Evolutionary conservation across 2,797 vertebrate species (phyloP).

Genomic region (Synaphobranchus kaupii): DNA sequence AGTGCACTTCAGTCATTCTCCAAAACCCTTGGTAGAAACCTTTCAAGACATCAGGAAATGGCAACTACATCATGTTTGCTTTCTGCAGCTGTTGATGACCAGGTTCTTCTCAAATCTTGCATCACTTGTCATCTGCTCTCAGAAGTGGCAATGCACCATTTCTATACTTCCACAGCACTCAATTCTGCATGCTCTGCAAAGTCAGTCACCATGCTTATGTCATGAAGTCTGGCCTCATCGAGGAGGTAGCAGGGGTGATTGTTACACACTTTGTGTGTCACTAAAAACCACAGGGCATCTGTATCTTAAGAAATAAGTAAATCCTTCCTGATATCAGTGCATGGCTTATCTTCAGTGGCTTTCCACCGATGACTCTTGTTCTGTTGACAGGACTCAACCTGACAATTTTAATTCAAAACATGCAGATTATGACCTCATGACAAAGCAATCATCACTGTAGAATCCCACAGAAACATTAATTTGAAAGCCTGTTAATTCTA

Average conservation of each 20-base stretch:
- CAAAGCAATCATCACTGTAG: too few species aligned
- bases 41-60: not conserved
- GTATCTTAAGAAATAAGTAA: not conserved
- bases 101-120: not conserved
- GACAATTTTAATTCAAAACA: too few species aligned
- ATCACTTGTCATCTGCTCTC: not conserved
- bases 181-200: not conserved
- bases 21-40: not conserved
- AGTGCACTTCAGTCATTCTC: slow-evolving; percentile 12
- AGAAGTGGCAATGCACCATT: not conserved
- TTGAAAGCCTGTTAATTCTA: too few species aligned
- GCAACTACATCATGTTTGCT: not conserved
- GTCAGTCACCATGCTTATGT: not conserved
- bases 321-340: too few species aligned
- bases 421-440: too few species aligned
- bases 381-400: too few species aligned
- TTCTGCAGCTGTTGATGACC: not conserved
- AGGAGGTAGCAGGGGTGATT: not conserved
- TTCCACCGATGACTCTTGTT: not conserved
- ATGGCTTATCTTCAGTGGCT: too few species aligned
- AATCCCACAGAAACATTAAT: too few species aligned
- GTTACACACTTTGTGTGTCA: not conserved
- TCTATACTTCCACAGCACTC: not conserved
- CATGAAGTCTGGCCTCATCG: not conserved
- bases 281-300: not conserved